A percentile compares a stretch with the other conserved stretches of the same genome.
These are phyloP conservation scores for Rhinolophus ferrumequinum DNA, from an alignment of 2,113 vertebrate species.

Conservation along the genomic window DNA sequence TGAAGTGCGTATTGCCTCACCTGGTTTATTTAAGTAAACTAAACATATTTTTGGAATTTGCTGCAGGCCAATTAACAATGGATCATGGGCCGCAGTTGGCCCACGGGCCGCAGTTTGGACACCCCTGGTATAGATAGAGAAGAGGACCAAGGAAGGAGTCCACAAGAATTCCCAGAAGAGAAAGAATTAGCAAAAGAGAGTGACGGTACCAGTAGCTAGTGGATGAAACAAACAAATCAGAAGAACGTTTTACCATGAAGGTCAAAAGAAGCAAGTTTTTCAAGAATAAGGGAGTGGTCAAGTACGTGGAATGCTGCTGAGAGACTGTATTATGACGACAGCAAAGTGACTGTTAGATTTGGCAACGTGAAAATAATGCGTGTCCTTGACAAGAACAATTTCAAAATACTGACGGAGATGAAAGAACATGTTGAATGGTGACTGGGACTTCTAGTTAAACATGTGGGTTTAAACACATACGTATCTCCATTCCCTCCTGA, in stretches of 20 bases:
- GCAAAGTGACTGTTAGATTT: background rate
- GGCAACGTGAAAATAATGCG: background rate
- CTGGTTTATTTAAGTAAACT: too few relatives aligned
- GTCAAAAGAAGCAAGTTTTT: background rate
- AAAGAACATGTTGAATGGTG: background rate
- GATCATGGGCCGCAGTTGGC: too few relatives aligned
- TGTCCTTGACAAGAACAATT: constrained; percentile 4
- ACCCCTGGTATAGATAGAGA: background rate
- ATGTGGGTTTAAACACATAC: background rate
- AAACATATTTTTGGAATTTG: too few relatives aligned
- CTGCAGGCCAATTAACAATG: too few relatives aligned
- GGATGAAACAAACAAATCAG: background rate
- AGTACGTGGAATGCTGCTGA: background rate
- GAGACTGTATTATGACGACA: background rate
- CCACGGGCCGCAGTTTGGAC: too few relatives aligned
- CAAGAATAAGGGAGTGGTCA: background rate
- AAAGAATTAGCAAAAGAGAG: background rate
- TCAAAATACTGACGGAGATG: background rate
- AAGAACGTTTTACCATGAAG: background rate
- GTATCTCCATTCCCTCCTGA: background rate
- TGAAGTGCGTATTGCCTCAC: too few relatives aligned
- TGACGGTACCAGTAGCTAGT: background rate
- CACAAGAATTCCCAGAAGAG: background rate
- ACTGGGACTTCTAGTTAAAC: background rate
- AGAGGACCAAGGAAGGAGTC: background rate